phyloP scores from a whole-genome alignment of 1,140 invertebrate genomes.

The Drosophila jambulina region DNA sequence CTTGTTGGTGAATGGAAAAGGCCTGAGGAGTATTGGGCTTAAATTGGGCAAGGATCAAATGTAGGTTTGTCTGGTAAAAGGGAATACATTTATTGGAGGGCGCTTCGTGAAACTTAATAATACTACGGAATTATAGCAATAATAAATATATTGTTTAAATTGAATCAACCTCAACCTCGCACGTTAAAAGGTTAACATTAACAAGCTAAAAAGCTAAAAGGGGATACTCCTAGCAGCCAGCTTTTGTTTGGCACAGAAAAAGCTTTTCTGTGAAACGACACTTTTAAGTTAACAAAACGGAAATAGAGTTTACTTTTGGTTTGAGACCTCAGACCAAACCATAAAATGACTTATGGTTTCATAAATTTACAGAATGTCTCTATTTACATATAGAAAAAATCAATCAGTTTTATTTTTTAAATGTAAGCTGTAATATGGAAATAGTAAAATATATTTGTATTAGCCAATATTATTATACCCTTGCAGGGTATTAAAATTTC shows the following conservation, averaged over 20 bases:
- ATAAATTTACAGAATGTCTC: too few species aligned
- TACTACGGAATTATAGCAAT: neutral
- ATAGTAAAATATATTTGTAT: too few species aligned
- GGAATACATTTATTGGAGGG: neutral
- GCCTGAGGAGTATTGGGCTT: neutral
- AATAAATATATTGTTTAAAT: neutral
- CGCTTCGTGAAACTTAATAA: neutral
- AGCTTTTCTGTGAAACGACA: neutral
- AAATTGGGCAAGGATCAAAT: neutral
- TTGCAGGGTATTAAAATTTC: too few species aligned
- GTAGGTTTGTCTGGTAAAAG: neutral
- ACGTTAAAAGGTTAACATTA: neutral
- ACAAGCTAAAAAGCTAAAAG: neutral
- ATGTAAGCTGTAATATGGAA: too few species aligned
- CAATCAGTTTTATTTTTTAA: too few species aligned
- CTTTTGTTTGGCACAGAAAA: neutral
- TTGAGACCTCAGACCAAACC: too few species aligned
- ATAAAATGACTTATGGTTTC: too few species aligned
- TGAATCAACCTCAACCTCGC: neutral
- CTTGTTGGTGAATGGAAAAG: too few species aligned
- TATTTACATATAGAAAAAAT: too few species aligned
- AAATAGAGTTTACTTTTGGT: too few species aligned
- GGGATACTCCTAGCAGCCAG: neutral
- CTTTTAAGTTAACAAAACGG: too few species aligned
- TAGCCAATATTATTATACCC: too few species aligned